Evolutionary conservation across 2,888 invertebrate genomes (phyloP), one percentile per base, ranked within the genome.

Genomic region (Protonemura montana): DNA sequence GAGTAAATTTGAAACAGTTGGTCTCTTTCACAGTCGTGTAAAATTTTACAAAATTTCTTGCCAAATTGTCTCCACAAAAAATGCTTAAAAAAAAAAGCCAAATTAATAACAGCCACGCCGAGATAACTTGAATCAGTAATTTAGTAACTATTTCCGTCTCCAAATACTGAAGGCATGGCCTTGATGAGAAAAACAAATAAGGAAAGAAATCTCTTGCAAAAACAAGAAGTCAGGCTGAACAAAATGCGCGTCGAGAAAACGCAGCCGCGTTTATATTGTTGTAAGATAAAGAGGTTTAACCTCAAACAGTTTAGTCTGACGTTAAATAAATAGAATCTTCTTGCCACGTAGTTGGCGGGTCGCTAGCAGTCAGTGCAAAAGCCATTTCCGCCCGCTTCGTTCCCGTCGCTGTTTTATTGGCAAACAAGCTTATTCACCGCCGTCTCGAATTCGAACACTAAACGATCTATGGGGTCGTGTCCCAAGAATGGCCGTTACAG

Each of bases 381-480:
- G 35, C 35, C 35, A 35, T 10, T 59, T 59, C 59, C 21, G 59
- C 59, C 13, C 1, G 6, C 59, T 21, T 10, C 13, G 59, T 59
- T 59, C 59, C 2, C 59, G 13, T 10, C 59, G 16, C 21, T 10
- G 16, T 59, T 59, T 59, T 59, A 59, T 59, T 59, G 59, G 59
- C 59, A 59, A 59, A 59, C 59, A 59, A 59, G 59, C 59, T 59
- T 59, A 59, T 21, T 21, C 59, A 10, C 1, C 59, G 59, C 1
- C 59, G 59, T 59, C 59, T 59, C 21, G 59, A 1, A 59, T 59
- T 59, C 59, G 59, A 59, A 59, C 77, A 29, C 84, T 84, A 84
- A 84, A 84, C 84, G 84, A 84, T 84, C 84, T 84, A 84, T 84
- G 59, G 29, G 26, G 76, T 28, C 26, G 28, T 84, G 84, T 27